Conservation (phyloP, 2,888 invertebrate genomes). For the Machimus atricapillus region DNA sequence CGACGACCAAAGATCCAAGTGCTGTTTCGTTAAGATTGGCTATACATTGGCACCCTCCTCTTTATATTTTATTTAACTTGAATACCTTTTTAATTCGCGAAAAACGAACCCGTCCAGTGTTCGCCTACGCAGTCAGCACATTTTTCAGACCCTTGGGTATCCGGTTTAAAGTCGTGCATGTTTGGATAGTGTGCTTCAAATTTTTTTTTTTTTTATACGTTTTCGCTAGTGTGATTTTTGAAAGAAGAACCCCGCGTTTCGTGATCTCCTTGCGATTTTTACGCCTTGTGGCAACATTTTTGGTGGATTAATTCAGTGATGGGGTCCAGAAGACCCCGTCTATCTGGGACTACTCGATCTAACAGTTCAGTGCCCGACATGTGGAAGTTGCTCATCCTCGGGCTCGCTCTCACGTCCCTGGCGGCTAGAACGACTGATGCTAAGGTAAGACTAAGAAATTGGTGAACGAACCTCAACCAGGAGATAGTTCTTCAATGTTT, state of each 20-base stretch:
- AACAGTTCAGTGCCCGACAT: conserved; percentile 1
- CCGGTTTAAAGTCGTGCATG: conserved; percentile 23
- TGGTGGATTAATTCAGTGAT: conserved; percentile 8
- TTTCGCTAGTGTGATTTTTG: not conserved
- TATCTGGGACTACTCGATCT: not conserved
- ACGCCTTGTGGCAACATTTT: not conserved
- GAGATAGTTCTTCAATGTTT: not conserved
- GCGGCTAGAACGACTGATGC: not conserved
- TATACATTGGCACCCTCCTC: not conserved
- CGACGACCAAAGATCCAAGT: not conserved
- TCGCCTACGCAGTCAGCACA: conserved; percentile 27
- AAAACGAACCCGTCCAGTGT: conserved; percentile 1
- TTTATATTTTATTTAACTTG: not conserved
- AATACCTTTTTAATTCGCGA: not conserved
- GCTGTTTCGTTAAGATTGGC: not conserved
- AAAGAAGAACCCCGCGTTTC: not conserved
- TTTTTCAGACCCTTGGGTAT: conserved; percentile 25
- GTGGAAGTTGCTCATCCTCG: conserved; percentile 14
- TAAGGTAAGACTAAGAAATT: conserved; percentile 37
- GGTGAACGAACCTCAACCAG: not conserved
- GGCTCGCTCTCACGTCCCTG: not conserved
- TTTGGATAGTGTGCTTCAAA: not conserved
- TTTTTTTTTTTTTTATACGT: not conserved
- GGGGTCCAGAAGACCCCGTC: conserved; percentile 35
- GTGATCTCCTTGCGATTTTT: not conserved